phyloP scores from a whole-genome alignment of 2,113 vertebrate genomes.

The Urocitellus parryii region DNA sequence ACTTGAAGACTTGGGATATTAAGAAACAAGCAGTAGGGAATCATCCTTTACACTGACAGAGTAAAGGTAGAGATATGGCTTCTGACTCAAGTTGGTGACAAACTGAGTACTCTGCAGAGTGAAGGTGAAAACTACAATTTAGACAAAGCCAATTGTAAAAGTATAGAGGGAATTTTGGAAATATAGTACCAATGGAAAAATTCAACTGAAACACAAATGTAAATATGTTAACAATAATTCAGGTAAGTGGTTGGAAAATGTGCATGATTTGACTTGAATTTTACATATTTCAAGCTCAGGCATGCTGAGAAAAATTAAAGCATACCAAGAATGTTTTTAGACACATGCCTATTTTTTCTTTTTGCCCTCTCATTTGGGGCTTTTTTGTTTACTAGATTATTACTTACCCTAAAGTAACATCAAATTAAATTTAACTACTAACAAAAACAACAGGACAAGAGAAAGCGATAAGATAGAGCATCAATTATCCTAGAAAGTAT shows the following conservation, averaged over 20 bases:
- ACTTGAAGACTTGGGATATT: background rate
- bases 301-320: constrained; percentile 31
- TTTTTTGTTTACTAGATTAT: constrained; percentile 70
- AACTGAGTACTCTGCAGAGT: background rate
- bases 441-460: constrained; percentile 59
- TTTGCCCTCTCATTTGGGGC: background rate
- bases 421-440: constrained; percentile 69
- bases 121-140: background rate
- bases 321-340: constrained; percentile 21
- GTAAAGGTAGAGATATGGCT: background rate
- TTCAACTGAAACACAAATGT: background rate
- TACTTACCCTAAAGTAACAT: constrained; percentile 69
- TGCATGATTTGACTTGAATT: background rate
- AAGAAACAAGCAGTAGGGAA: background rate
- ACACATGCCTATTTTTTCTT: background rate
- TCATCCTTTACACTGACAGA: background rate
- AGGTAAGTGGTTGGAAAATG: background rate
- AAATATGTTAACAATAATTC: background rate
- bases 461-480: constrained; percentile 39
- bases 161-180: background rate
- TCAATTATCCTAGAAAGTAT: constrained; percentile 55
- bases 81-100: background rate
- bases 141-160: background rate
- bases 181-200: background rate
- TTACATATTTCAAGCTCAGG: background rate